Percentiles rank a stretch among this genome's conserved stretches.
These are phyloP conservation scores for Oreochromis tanganicae DNA, from an alignment of 2,113 vertebrate species.

Conservation along the genomic window DNA sequence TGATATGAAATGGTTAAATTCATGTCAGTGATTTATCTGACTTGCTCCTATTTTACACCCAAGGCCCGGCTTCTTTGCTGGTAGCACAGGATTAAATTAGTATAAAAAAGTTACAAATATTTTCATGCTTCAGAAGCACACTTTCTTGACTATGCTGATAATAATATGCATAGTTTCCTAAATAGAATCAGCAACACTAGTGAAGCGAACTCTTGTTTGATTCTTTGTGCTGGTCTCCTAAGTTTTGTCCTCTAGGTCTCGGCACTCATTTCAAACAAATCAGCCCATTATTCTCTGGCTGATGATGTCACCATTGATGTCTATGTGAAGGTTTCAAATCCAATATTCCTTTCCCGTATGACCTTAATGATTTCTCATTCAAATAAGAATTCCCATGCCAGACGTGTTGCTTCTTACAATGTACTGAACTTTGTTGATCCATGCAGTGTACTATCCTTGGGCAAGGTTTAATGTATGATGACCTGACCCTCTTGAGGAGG, in stretches of 20 bases:
- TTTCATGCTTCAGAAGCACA: not conserved
- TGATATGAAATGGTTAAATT: not conserved
- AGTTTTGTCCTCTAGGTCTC: not conserved
- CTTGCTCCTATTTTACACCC: not conserved
- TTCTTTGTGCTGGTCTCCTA: not conserved
- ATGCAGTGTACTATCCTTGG: not conserved
- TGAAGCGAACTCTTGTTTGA: fast-evolving
- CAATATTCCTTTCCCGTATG: not conserved
- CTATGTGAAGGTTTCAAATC: not conserved
- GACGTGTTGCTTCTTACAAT: not conserved
- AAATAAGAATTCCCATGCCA: not conserved
- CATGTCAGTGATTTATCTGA: not conserved
- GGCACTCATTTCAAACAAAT: not conserved
- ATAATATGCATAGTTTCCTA: not conserved
- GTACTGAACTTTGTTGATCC: not conserved
- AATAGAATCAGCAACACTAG: not conserved
- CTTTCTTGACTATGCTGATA: not conserved
- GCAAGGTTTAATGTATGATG: not conserved
- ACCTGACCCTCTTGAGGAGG: not conserved
- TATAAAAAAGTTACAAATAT: not conserved
- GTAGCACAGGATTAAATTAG: not conserved
- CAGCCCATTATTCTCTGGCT: not conserved
- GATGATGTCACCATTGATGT: not conserved
- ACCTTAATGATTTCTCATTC: not conserved
- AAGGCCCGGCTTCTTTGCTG: fast-evolving